Percentiles rank a stretch among this genome's conserved stretches.
These are phyloP conservation scores for Amphipyra tragopoginis DNA, from an alignment of 2,888 invertebrate species.

Conservation along the genomic window DNA sequence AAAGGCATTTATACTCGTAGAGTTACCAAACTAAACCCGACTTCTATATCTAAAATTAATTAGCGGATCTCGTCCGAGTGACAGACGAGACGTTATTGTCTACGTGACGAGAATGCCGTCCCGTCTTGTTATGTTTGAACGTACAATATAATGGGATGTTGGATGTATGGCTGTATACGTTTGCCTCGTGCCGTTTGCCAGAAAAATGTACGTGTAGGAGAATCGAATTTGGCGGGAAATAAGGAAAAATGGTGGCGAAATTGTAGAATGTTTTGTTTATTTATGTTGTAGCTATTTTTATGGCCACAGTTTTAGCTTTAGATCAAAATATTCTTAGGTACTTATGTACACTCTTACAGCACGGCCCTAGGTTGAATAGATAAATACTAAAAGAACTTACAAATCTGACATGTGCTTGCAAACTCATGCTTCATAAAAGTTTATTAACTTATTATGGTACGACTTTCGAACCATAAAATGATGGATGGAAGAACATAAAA, in stretches of 20 bases:
- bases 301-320: neutral
- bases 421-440: too few species aligned
- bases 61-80: constrained; percentile 47
- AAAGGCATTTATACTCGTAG: neutral
- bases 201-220: constrained; percentile 46
- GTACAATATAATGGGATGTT: constrained; percentile 28
- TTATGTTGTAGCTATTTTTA: neutral
- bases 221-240: constrained; percentile 55
- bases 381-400: too few species aligned
- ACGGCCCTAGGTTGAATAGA: too few species aligned
- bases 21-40: constrained; percentile 10
- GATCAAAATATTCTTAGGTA: too few species aligned
- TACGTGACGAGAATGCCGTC: constrained; percentile 55
- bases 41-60: constrained; percentile 50
- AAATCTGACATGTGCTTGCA: too few species aligned
- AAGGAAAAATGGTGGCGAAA: constrained; percentile 37
- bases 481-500: too few species aligned
- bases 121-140: constrained; percentile 35
- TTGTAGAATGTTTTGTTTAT: constrained; percentile 12
- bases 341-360: too few species aligned
- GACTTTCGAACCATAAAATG: too few species aligned
- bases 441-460: too few species aligned
- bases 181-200: constrained; percentile 42
- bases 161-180: constrained; percentile 50
- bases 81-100: constrained; percentile 60